Evolutionary conservation across 2,797 vertebrate species (phyloP).

Genomic region (Myotis vivesi): DNA sequence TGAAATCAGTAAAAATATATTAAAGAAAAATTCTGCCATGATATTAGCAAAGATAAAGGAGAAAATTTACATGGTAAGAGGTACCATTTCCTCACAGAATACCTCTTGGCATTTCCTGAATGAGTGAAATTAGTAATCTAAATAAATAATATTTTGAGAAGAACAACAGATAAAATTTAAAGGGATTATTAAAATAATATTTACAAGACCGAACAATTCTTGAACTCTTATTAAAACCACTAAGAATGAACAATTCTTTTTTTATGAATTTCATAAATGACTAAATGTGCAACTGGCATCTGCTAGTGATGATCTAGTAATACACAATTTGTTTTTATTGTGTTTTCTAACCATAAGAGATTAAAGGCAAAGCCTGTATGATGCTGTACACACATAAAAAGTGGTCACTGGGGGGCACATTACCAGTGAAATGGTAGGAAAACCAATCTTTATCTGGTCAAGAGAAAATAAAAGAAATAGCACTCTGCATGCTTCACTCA

Average conservation of each 20-base stretch:
- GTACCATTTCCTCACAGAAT: conserved; percentile 91
- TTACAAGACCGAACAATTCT: conserved; percentile 96
- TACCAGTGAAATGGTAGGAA: background rate
- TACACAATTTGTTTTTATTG: conserved; percentile 86
- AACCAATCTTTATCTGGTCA: background rate
- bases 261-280: conserved; percentile 69
- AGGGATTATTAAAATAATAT: conserved; percentile 98
- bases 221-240: conserved; percentile 95
- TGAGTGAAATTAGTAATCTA: conserved; percentile 88
- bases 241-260: conserved; percentile 87
- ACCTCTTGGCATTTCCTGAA: conserved; percentile 91
- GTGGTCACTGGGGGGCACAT: conserved; percentile 85
- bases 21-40: background rate
- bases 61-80: conserved; percentile 79
- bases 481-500: conserved; percentile 91
- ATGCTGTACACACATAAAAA: conserved; percentile 89
- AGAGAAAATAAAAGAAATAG: conserved; percentile 80
- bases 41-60: background rate
- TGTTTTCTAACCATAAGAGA: conserved; percentile 90
- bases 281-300: conserved; percentile 87
- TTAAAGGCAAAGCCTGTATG: conserved; percentile 92
- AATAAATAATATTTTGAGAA: conserved; percentile 90
- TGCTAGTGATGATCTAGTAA: conserved; percentile 86
- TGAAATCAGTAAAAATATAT: too few species aligned
- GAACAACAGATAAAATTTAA: conserved; percentile 93